Base-by-base conservation (phyloP, 1,140 invertebrate species). In the Megathymus violae region DNA sequence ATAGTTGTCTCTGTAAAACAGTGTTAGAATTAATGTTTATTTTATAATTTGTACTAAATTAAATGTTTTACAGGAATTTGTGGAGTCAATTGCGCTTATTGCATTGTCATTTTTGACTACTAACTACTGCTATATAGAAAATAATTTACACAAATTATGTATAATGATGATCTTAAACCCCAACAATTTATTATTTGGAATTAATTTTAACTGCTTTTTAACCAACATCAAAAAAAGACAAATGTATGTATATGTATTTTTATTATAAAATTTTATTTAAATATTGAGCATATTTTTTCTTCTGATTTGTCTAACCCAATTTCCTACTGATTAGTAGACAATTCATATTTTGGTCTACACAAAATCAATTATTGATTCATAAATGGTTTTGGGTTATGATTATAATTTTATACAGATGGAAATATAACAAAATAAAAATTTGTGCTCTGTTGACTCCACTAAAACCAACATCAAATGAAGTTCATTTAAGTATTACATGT, bases 1-100 rank as follows among this genome's bases (percentile, higher is more conserved):
- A 51, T 67, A 67, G 68, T 77, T 73, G 73, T 73, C 63, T 73
- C 50, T 73, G 62, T 74, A 16, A 59, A 79, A 78, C 80, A 85
- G 78, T 86, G 82, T 86, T 86, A 80, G 80, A 85, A 84, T 78
- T 50, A 62, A 62, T 54, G 27, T 62, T 48, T 51, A 19, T 19
- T 51, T 62, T 44, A 47, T n/a, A 15, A 22, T 38, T 60, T 62
- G 16, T 43, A 25, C 41, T 22, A 36, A 11, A 47, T 43, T 19
- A 10, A 50, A 52, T 65, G 7, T 48, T 60, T 59, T 50, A 43
- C n/a, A 52, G 36, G 3, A 15, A 36, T 13, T 36, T 7, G 27
- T 31, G 27, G 27, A 31, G 27, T 31, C 27, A 31, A 22, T 22
- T 22, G 19, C 19, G 5, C 19, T 22, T 22, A 5, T 22, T 5